Evolutionary conservation across 2,888 invertebrate genomes (phyloP).

Genomic region (Caenorhabditis panamensis): DNA sequence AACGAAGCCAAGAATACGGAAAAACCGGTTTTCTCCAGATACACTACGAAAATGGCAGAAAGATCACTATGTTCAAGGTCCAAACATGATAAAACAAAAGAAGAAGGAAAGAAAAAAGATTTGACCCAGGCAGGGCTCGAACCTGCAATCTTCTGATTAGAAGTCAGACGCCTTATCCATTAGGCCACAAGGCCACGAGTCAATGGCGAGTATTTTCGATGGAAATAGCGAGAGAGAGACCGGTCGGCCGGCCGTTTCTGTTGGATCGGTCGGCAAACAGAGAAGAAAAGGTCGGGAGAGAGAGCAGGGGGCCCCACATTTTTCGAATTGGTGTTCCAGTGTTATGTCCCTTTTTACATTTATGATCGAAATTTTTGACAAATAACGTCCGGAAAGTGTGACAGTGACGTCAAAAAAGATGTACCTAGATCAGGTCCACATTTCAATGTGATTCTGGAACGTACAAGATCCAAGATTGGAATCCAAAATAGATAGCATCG

Average conservation of each 20-base stretch:
- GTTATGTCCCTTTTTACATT: too few species aligned
- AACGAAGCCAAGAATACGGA: conserved; percentile 23
- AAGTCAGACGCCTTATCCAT: conserved; percentile 81
- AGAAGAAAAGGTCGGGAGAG: background rate
- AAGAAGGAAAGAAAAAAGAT: conserved; percentile 41
- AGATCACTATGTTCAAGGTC: conserved; percentile 3
- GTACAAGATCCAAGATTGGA: too few species aligned
- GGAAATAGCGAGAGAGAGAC: background rate
- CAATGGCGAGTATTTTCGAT: background rate
- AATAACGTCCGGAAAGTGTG: too few species aligned
- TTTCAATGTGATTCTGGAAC: too few species aligned
- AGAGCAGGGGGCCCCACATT: background rate
- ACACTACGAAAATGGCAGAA: background rate
- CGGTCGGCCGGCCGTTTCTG: background rate
- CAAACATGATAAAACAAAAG: background rate
- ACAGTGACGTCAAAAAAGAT: too few species aligned
- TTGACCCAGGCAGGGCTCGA: conserved; percentile 78
- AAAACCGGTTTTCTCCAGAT: background rate
- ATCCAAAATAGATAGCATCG: too few species aligned
- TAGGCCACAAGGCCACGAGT: conserved; percentile 70
- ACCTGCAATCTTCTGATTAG: conserved; percentile 81
- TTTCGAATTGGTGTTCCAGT: too few species aligned
- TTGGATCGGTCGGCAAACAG: background rate
- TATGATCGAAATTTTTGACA: too few species aligned
- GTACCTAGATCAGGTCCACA: too few species aligned